A percentile compares a stretch with the other conserved stretches of the same genome.
Conservation (phyloP, 2,113 vertebrate species). For the Raja brachyura region DNA sequence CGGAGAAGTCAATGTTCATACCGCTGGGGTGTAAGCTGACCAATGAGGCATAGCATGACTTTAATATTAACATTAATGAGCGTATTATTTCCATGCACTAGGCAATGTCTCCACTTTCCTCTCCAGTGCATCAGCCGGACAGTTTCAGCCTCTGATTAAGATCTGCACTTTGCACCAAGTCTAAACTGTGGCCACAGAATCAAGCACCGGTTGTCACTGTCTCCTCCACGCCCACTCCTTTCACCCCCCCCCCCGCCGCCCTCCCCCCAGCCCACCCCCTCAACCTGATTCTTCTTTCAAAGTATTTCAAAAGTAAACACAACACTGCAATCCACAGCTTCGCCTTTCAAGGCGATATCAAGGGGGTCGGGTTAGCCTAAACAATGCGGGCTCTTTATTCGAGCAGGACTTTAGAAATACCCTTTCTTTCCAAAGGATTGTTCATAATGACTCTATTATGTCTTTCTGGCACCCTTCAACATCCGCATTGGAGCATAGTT, state of each 20-base stretch:
- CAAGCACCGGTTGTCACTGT: background rate
- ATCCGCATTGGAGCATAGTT: background rate
- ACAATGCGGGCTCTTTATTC: background rate
- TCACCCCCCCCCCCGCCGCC: background rate
- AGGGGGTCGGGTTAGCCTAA: background rate
- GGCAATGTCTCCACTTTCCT: background rate
- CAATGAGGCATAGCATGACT: background rate
- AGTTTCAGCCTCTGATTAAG: background rate
- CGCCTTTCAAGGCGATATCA: conserved; percentile 3
- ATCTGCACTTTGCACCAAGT: background rate
- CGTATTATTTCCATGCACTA: background rate
- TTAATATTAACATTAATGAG: background rate
- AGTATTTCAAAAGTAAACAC: background rate
- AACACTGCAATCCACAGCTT: background rate
- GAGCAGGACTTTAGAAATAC: background rate
- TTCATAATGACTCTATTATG: background rate
- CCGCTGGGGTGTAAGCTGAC: too few species aligned
- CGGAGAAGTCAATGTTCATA: too few species aligned
- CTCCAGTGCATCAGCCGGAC: background rate
- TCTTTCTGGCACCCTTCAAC: background rate
- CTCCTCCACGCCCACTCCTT: background rate
- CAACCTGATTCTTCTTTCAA: background rate
- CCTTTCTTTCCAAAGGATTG: background rate
- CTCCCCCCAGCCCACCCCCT: background rate
- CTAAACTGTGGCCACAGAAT: background rate